Evolutionary conservation across 2,797 vertebrate genomes (phyloP).

Genomic region (Pogonophryne albipinna): DNA sequence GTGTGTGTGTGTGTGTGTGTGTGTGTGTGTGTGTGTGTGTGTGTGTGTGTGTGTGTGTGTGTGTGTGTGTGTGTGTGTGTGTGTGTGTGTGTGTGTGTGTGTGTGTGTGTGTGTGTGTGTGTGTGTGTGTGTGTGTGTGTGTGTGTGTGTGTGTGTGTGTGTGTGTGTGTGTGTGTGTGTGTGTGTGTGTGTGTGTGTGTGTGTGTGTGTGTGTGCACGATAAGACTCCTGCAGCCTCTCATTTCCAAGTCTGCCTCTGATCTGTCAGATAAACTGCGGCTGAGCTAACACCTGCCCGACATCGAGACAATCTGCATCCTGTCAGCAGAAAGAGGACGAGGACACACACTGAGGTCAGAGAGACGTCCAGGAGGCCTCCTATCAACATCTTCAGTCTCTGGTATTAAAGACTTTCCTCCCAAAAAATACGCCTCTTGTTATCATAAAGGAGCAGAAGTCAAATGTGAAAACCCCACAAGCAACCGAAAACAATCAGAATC

Average conservation of each 20-base stretch:
- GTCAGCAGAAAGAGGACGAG: not conserved
- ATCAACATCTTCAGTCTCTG: no score
- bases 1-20: not conserved
- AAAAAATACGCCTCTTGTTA: no score
- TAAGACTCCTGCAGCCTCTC: constrained; percentile 32
- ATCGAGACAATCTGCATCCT: constrained; percentile 1
- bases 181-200: constrained; percentile 15
- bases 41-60: not conserved
- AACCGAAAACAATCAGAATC: no score
- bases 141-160: no score
- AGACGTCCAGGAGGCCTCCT: no score
- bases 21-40: constrained; percentile 13
- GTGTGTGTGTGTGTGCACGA: not conserved
- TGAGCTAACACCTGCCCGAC: constrained; percentile 12
- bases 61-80: constrained; percentile 13
- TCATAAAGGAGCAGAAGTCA: no score
- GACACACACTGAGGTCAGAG: not conserved
- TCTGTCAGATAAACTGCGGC: constrained; percentile 36
- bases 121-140: not conserved
- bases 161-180: not conserved
- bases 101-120: constrained; percentile 10
- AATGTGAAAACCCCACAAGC: no score
- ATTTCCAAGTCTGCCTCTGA: constrained; percentile 23
- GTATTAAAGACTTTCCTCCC: no score
- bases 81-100: not conserved